Conservation (phyloP, 2,113 vertebrate species). For the Lanius collurio region DNA sequence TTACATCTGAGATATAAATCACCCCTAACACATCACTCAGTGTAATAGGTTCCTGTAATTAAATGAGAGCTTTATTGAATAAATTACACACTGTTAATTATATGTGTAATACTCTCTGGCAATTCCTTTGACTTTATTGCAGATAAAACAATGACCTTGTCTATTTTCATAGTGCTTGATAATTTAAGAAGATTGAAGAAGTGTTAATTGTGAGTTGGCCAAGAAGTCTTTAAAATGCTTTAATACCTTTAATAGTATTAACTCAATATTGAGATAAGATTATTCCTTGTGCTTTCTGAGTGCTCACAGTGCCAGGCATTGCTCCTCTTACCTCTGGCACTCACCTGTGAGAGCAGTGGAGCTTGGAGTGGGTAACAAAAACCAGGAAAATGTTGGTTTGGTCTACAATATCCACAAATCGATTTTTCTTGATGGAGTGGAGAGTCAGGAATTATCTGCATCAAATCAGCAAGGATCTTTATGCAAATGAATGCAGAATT, state of each 20-base stretch:
- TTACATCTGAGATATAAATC: conserved; percentile 15
- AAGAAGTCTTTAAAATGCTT: not conserved
- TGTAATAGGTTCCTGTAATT: conserved; percentile 26
- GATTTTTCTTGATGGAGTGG: not conserved
- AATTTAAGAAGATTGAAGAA: not conserved
- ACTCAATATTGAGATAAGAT: not conserved
- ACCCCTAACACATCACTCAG: not conserved
- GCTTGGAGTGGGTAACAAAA: not conserved
- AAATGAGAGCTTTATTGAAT: conserved; percentile 51
- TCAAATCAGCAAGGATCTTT: not conserved
- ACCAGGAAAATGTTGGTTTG: not conserved
- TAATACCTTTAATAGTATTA: not conserved
- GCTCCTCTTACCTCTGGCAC: not conserved
- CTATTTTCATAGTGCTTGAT: not conserved
- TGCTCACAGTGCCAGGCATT: not conserved
- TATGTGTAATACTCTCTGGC: not conserved
- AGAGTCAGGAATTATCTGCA: not conserved
- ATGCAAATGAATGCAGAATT: not conserved
- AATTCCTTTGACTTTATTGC: conserved; percentile 40
- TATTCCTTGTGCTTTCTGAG: not conserved
- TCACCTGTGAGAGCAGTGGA: not conserved
- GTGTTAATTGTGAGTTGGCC: not conserved
- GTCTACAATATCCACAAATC: not conserved
- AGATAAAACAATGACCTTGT: conserved; percentile 45
- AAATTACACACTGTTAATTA: conserved; percentile 52